Evolutionary conservation across 2,113 vertebrate genomes (phyloP).

Genomic region (Puma concolor): DNA sequence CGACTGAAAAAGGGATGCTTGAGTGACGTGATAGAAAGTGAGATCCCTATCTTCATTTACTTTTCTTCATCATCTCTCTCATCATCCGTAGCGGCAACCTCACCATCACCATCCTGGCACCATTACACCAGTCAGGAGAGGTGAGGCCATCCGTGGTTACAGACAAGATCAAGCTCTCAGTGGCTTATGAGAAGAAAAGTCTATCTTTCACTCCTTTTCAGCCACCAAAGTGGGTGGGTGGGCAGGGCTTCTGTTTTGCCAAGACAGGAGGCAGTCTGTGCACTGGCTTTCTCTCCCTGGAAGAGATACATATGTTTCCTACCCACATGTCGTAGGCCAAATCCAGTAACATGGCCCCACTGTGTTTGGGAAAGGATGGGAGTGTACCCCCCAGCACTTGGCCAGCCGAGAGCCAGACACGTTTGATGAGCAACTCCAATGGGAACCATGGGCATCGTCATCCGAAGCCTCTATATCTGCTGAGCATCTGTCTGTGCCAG

Average conservation of each 20-base stretch:
- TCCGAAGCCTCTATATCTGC: rapidly evolving
- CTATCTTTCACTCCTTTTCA: background rate
- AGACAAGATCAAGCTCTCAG: background rate
- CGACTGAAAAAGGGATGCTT: background rate
- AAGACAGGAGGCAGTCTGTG: background rate
- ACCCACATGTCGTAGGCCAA: background rate
- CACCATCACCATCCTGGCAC: rapidly evolving
- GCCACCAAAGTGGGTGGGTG: no score
- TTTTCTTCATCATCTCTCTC: background rate
- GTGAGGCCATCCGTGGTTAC: rapidly evolving
- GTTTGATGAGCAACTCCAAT: rapidly evolving
- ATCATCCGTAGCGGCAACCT: no score
- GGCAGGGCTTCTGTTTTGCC: background rate
- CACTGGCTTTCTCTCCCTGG: background rate
- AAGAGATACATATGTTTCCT: rapidly evolving
- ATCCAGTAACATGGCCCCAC: no score
- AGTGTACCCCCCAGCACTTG: rapidly evolving
- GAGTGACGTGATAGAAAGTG: background rate
- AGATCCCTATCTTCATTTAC: background rate
- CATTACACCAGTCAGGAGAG: background rate
- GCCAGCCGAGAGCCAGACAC: rapidly evolving
- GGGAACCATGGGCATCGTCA: no score
- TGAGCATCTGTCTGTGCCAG: background rate
- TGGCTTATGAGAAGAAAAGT: background rate
- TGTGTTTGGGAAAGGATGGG: background rate